Conservation (phyloP, 2,797 vertebrate species). For the Helicolenus hilgendorfi region DNA sequence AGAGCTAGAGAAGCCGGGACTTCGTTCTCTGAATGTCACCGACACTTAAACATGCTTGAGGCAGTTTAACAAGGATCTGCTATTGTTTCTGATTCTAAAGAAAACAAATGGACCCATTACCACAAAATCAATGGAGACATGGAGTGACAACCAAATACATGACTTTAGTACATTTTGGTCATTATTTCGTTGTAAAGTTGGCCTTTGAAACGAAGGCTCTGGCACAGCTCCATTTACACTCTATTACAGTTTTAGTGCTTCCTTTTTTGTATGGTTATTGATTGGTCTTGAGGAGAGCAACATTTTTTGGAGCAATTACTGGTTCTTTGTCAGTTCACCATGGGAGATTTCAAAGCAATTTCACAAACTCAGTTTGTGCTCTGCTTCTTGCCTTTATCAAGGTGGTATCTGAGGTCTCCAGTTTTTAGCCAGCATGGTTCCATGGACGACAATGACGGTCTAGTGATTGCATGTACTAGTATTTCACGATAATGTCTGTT, state of each 20-base stretch:
- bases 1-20: background rate
- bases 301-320: background rate
- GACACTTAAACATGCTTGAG: background rate
- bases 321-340: background rate
- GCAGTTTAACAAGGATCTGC: background rate
- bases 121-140: background rate
- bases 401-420: background rate
- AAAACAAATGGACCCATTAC: background rate
- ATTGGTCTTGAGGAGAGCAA: background rate
- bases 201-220: background rate
- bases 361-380: background rate
- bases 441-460: background rate
- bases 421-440: background rate
- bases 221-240: background rate
- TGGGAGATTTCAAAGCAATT: constrained; percentile 3
- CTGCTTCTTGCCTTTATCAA: background rate
- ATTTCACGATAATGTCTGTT: background rate
- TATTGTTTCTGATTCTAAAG: background rate
- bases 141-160: background rate
- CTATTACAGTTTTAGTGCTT: background rate
- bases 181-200: background rate
- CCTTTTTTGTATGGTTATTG: background rate
- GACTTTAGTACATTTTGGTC: background rate
- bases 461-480: background rate
- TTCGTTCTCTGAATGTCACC: too few relatives aligned